Base-by-base conservation (phyloP, 1,140 invertebrate species). In the Drosophila murphyi region DNA sequence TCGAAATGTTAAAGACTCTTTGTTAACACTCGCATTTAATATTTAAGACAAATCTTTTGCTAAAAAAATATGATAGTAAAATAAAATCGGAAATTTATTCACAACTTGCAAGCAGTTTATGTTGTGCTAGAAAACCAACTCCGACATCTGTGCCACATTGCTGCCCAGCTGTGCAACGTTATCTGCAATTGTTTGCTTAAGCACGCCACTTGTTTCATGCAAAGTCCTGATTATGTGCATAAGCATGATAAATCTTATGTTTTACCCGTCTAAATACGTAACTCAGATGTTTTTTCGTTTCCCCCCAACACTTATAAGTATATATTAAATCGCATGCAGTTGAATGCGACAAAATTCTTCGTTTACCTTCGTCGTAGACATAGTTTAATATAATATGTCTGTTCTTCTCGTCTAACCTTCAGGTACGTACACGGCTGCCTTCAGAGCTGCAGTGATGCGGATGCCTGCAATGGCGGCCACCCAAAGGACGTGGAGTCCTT, bases 351-450 rank as follows among this genome's bases (percentile, higher is more conserved):
- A 32, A 60, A 68, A 73, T 73, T 68, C 71, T 48, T 54, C 47
- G 60, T 63, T 65, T 67, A 63, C 57, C 75, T 48, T 69, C 74
- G 61, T 54, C 37, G 20, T 43, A 70, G 43, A 55, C 55, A 82
- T 78, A 81, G 70, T 68, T 81, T 67, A 67, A 73, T 70, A 78
- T 78, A 79, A 76, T 62, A 50, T 56, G 43, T 37, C 50, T 54
- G 12, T 72, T 32, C 7, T 56, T 7, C 72, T 60, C 35, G 63
- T 37, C 7, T 52, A 47, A 20, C 39, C 45, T 12, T 59, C 92
- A 98, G 97, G 81, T 97, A 97, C 88, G 95, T 97, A 20, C 95
- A 96, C 79, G 97, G 97, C 39, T 98, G 97, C 90, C 94, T 97
- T 6, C 97, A 97, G 91, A 97, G 96, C 69, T 98, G 97, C 93